Percentiles rank a stretch among this genome's conserved stretches.
These are phyloP conservation scores for Danio choprae DNA, from an alignment of 2,797 vertebrate species.

Conservation along the genomic window DNA sequence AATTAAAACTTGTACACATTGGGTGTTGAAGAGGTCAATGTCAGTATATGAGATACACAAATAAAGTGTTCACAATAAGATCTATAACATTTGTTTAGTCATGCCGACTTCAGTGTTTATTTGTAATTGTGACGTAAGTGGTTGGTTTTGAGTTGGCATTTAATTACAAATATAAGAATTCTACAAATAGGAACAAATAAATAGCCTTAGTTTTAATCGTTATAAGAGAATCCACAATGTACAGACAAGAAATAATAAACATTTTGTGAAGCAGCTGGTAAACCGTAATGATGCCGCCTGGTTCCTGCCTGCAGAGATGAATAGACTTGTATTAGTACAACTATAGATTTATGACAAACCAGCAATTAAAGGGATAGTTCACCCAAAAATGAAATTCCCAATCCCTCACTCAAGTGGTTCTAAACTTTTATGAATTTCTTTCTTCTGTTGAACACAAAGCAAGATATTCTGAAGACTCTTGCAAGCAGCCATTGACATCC, in stretches of 20 bases:
- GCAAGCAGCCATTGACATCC: no score
- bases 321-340: slow-evolving; percentile 33
- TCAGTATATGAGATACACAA: not conserved
- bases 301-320: slow-evolving; percentile 76
- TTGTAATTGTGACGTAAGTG: not conserved
- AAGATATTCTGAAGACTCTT: no score
- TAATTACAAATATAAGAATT: slow-evolving; percentile 71
- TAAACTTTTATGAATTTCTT: no score
- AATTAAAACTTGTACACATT: no score
- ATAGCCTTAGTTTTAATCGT: slow-evolving; percentile 61
- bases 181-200: slow-evolving; percentile 64
- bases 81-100: not conserved
- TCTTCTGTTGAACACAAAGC: no score
- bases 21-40: no score
- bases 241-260: slow-evolving; percentile 71
- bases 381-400: no score
- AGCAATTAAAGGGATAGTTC: not conserved
- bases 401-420: no score
- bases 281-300: slow-evolving; percentile 64
- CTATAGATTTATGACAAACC: not conserved
- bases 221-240: slow-evolving; percentile 74
- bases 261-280: slow-evolving; percentile 56
- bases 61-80: not conserved
- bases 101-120: slow-evolving; percentile 3
- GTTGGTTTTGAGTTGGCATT: slow-evolving; percentile 39